Evolutionary conservation across 23 tunicate genomes (phyloP).

Genomic region (Pegea sp.): DNA sequence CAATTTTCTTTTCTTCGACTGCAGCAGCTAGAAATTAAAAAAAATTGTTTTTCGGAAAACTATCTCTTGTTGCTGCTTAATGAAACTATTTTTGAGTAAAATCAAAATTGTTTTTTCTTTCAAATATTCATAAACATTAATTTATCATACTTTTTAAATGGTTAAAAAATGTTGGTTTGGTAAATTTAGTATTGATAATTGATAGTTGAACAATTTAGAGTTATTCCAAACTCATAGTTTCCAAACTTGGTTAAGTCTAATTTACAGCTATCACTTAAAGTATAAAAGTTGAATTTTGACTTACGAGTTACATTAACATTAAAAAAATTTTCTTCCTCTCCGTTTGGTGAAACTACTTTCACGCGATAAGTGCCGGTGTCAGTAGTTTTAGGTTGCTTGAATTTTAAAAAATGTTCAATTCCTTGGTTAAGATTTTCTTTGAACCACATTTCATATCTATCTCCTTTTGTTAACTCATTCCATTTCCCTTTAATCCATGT

Average conservation of each 20-base stretch:
- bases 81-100: neutral
- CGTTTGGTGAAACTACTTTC: constrained; percentile 49
- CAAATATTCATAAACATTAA: too few relatives aligned
- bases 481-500: constrained; percentile 98
- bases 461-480: constrained; percentile 94
- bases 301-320: constrained; percentile 75
- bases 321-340: constrained; percentile 76
- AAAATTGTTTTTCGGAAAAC: neutral
- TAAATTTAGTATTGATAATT: too few relatives aligned
- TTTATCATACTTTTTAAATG: too few relatives aligned
- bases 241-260: too few relatives aligned
- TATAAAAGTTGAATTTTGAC: constrained; percentile 5
- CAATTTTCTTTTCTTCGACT: constrained; percentile 81
- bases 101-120: neutral
- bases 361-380: constrained; percentile 74
- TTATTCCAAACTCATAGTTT: too few relatives aligned
- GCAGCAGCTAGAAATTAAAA: constrained; percentile 35
- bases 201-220: too few relatives aligned
- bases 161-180: too few relatives aligned
- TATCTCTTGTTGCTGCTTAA: neutral
- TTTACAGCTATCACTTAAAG: too few relatives aligned
- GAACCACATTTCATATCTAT: constrained; percentile 63
- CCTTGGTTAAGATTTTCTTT: constrained; percentile 22
- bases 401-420: constrained; percentile 44
- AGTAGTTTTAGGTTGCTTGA: constrained; percentile 50